phyloP scores from a whole-genome alignment of 2,113 vertebrate species.

The Entomyzon cyanotis region DNA sequence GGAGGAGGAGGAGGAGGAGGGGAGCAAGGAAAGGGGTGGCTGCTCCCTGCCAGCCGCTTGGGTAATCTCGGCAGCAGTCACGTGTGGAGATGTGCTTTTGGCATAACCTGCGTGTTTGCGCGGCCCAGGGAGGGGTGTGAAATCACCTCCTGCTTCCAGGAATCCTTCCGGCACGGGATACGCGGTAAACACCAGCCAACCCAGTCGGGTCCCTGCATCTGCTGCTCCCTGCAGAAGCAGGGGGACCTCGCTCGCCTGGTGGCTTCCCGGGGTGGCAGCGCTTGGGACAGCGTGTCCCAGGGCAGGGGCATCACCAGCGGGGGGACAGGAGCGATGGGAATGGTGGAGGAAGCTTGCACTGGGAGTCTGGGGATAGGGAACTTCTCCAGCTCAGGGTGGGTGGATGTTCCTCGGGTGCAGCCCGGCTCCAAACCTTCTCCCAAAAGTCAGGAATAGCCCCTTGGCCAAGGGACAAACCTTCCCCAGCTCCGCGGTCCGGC shows the following conservation, averaged over 20 bases:
- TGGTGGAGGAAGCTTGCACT: rapidly evolving
- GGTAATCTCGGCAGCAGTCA: neutral
- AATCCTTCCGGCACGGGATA: neutral
- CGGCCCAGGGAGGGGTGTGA: neutral
- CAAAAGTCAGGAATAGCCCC: neutral
- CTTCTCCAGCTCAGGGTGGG: neutral
- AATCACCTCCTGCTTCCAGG: constrained; percentile 7
- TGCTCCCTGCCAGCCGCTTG: neutral
- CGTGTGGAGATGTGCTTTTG: neutral
- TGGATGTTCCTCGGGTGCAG: neutral
- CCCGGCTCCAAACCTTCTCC: neutral
- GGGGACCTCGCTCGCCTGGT: neutral
- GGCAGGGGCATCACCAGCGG: rapidly evolving
- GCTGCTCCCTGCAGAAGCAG: neutral
- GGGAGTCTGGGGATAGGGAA: too few species aligned
- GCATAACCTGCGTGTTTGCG: neutral
- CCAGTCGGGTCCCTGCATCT: neutral
- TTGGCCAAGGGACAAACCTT: neutral
- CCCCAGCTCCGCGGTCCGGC: neutral
- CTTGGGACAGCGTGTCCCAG: neutral
- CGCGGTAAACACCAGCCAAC: constrained; percentile 17
- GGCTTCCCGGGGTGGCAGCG: neutral
- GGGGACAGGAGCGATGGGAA: neutral
- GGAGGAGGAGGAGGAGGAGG: neutral
- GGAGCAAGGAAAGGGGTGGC: neutral